Conservation (phyloP, 2,113 vertebrate genomes). For the Pelobates fuscus region DNA sequence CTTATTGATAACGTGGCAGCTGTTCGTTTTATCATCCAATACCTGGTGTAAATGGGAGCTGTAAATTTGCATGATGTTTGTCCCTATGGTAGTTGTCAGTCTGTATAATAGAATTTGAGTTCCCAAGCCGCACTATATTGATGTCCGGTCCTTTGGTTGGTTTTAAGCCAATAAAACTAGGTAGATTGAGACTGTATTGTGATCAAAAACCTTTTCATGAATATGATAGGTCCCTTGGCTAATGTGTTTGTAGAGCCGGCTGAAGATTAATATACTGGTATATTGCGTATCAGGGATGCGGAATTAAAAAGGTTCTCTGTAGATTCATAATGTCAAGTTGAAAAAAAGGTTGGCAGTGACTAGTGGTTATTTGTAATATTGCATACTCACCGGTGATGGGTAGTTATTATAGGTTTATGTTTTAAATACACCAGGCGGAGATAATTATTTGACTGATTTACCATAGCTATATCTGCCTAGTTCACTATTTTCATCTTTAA, state of each 20-base stretch:
- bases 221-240: constrained; percentile 9
- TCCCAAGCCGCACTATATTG: neutral
- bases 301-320: constrained; percentile 3
- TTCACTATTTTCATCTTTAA: too few relatives aligned
- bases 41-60: neutral
- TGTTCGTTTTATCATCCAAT: neutral
- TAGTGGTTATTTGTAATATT: too few relatives aligned
- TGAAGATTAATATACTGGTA: constrained; percentile 11
- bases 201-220: constrained; percentile 21
- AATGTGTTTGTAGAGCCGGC: constrained; percentile 5
- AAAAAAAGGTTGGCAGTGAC: too few relatives aligned
- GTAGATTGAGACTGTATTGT: constrained; percentile 21
- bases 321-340: constrained; percentile 36
- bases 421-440: too few relatives aligned
- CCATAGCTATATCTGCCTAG: too few relatives aligned
- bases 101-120: constrained; percentile 19
- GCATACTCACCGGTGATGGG: too few relatives aligned
- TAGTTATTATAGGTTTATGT: too few relatives aligned
- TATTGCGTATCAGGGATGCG: constrained; percentile 20
- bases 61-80: constrained; percentile 4
- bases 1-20: too few relatives aligned
- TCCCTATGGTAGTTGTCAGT: neutral
- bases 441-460: too few relatives aligned
- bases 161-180: constrained; percentile 16
- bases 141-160: constrained; percentile 2